Percentiles rank a stretch among this genome's conserved stretches.
phyloP scores from a whole-genome alignment of 1,140 invertebrate species.

The Plutomurus gul region DNA sequence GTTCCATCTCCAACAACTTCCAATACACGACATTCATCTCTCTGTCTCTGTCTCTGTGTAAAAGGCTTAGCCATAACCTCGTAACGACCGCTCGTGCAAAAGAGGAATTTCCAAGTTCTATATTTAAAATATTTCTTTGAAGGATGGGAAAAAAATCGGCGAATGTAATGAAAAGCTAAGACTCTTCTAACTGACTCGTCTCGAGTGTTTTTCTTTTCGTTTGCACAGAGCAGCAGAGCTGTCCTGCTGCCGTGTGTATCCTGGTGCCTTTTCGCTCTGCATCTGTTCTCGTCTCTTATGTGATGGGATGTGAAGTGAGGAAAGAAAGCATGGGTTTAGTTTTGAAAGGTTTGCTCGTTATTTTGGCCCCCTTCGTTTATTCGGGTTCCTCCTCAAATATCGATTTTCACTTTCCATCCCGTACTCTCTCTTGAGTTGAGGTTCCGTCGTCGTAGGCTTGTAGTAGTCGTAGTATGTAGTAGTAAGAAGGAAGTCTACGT shows the following conservation, averaged over 20 bases:
- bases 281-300: slow-evolving; percentile 19
- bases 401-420: slow-evolving; percentile 40
- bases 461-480: neutral
- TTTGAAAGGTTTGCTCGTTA: slow-evolving; percentile 40
- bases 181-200: neutral
- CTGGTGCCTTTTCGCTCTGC: slow-evolving; percentile 11
- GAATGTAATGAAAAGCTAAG: slow-evolving; percentile 35
- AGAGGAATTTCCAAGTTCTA: neutral
- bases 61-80: neutral
- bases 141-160: neutral
- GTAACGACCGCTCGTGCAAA: neutral
- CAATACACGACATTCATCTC: neutral
- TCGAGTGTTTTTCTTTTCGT: slow-evolving; percentile 16
- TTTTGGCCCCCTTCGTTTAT: slow-evolving; percentile 34
- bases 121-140: neutral
- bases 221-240: slow-evolving; percentile 20
- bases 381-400: slow-evolving; percentile 42
- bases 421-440: slow-evolving; percentile 21
- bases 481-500: neutral
- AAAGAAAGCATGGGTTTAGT: slow-evolving; percentile 26
- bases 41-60: too few relatives aligned
- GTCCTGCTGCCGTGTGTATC: slow-evolving; percentile 15
- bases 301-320: slow-evolving; percentile 25
- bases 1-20: too few relatives aligned
- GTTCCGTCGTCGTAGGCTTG: neutral